Conservation (phyloP, 2,113 vertebrate species). For the Takifugu flavidus region DNA sequence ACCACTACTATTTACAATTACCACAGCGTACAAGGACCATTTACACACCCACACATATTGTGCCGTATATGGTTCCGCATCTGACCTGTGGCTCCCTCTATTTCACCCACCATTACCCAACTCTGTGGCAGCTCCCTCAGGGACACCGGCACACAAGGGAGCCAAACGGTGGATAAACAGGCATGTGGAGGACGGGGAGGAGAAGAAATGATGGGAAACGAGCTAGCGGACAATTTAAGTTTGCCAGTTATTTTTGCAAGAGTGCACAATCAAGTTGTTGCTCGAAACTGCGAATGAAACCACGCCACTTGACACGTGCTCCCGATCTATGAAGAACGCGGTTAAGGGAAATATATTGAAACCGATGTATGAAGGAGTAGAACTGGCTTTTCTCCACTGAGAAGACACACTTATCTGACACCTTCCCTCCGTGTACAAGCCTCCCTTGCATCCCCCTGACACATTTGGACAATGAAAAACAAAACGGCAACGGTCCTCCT, state of each 20-base stretch:
- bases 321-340: conserved; percentile 44
- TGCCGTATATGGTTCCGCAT: conserved; percentile 49
- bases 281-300: conserved; percentile 45
- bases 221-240: no score
- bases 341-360: conserved; percentile 47
- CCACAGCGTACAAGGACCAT: no score
- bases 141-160: conserved; percentile 27
- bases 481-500: conserved; percentile 19
- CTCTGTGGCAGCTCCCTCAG: conserved; percentile 28
- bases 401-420: conserved; percentile 3
- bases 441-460: conserved; percentile 18
- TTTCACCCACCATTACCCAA: conserved; percentile 74
- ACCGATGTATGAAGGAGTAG: conserved; percentile 8
- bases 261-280: conserved; percentile 46
- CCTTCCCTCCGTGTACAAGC: no score
- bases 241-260: conserved; percentile 1
- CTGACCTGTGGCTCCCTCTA: conserved; percentile 59
- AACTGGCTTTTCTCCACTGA: conserved; percentile 16
- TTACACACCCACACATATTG: conserved; percentile 22
- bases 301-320: conserved; percentile 53
- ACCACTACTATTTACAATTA: no score
- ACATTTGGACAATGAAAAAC: conserved; percentile 43
- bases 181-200: conserved; percentile 9
- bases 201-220: conserved; percentile 11
- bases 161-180: conserved; percentile 52